Evolutionary conservation across 2,888 invertebrate species (phyloP).

Genomic region (Choreutis nemorana): DNA sequence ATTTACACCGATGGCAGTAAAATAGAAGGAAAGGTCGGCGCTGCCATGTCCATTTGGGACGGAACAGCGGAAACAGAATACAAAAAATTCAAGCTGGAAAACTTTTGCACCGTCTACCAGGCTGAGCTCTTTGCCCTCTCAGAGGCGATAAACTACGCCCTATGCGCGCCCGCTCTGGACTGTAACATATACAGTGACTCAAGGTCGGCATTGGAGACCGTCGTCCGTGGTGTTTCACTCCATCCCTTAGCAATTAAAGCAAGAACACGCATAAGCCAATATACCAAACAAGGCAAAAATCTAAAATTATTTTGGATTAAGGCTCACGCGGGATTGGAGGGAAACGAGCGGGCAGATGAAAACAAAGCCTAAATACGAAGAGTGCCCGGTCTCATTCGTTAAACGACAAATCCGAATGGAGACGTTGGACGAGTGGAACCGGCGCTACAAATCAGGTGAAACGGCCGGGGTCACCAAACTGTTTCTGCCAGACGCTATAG

Average conservation of each 20-base stretch:
- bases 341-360: background rate
- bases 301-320: conserved; percentile 1
- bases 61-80: too few relatives aligned
- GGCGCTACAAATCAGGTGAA: background rate
- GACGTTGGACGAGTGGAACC: conserved; percentile 1
- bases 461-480: background rate
- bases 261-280: background rate
- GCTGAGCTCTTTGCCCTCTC: too few relatives aligned
- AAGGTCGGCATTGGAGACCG: too few relatives aligned
- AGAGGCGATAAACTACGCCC: too few relatives aligned
- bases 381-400: background rate
- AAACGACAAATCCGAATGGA: background rate
- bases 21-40: too few relatives aligned
- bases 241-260: background rate
- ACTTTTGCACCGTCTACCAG: too few relatives aligned
- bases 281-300: background rate
- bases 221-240: too few relatives aligned
- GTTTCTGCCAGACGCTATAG: background rate
- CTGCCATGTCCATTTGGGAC: too few relatives aligned
- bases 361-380: background rate
- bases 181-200: too few relatives aligned
- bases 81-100: too few relatives aligned
- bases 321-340: background rate
- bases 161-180: too few relatives aligned
- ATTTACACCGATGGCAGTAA: too few relatives aligned